Evolutionary conservation across 2,113 vertebrate species (phyloP).

Genomic region (Corythornis cristatus): DNA sequence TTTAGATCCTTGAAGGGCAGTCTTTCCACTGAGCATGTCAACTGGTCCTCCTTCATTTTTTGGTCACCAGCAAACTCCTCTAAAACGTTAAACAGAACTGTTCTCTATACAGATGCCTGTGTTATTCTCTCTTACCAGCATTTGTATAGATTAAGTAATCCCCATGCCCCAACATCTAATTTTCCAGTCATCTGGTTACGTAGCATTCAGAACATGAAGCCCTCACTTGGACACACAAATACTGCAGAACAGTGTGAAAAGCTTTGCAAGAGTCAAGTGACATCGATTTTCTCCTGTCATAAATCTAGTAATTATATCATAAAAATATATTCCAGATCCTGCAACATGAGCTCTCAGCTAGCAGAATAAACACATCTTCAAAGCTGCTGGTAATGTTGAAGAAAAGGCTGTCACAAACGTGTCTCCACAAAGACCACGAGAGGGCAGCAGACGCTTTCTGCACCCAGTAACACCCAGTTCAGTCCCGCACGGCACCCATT

Average conservation of each 20-base stretch:
- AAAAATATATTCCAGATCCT: background rate
- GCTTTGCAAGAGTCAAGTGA: background rate
- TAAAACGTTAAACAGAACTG: background rate
- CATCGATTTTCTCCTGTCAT: background rate
- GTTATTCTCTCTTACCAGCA: background rate
- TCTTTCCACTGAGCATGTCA: background rate
- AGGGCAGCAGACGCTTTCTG: conserved; percentile 25
- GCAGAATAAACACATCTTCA: background rate
- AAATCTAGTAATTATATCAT: background rate
- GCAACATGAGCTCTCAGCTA: background rate
- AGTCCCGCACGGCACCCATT: accelerated
- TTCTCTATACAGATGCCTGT: background rate
- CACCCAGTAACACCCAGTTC: accelerated
- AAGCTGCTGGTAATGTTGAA: background rate
- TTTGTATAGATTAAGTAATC: background rate
- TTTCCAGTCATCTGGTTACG: background rate
- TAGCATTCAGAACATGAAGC: background rate
- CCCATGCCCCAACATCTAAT: accelerated
- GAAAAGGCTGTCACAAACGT: background rate
- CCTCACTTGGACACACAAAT: background rate
- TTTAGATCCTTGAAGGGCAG: background rate
- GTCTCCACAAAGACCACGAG: background rate
- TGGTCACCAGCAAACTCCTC: background rate
- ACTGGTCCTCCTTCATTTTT: no score
- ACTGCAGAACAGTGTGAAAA: background rate